Base-by-base conservation (phyloP, 2,113 vertebrate genomes). In the Mandrillus leucophaeus region DNA sequence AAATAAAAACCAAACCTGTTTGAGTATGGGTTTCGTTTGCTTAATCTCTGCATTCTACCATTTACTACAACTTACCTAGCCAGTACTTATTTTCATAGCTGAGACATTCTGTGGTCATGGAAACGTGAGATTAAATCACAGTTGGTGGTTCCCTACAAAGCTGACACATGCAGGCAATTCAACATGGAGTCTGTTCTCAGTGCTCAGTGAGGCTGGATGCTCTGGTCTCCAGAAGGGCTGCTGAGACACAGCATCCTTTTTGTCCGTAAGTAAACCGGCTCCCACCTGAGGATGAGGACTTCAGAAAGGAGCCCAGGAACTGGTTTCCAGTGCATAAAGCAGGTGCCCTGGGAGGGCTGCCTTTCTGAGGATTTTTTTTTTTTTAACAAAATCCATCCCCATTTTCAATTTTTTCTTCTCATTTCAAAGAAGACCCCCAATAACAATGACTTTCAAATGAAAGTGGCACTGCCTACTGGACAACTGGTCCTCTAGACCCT, bases 151-250 rank as follows among this genome's bases (percentile, higher is more conserved):
- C 55, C n/a, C 73, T 8, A 0, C 52, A 8, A 22, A 64, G 52
- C n/a, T 23, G 57, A 10, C 7, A 6, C 6, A 32, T n/a, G 14
- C 48, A 12, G 59, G 72, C 14, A 10, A 45, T n/a, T 20, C 10
- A 1, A 3, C 0, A 2, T 14, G 38, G 68, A 4, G 66, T 45
- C 93, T 66, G 45, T 8, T 20, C 57, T 20, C 1, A 14, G 23
- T 4, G 38, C 23, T 20, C 3, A 5, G 1, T 0, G 12, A 50
- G 35, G 50, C n/a, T 8, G 50, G 0, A 18, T 40, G 17, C 50
- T 27, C 22, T 16, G 4, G 20, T 43, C 27, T 61, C 22, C 9
- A 10, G 14, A 20, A 9, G 4, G 52, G n/a, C 82, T 61, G 27
- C 43, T 6, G 64, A 61, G 52, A 79, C 52, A 22, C 5, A 2